Evolutionary conservation across 2,797 vertebrate species (phyloP), one percentile per base, ranked within the genome.

Genomic region (Hypotaenidia philippensis): DNA sequence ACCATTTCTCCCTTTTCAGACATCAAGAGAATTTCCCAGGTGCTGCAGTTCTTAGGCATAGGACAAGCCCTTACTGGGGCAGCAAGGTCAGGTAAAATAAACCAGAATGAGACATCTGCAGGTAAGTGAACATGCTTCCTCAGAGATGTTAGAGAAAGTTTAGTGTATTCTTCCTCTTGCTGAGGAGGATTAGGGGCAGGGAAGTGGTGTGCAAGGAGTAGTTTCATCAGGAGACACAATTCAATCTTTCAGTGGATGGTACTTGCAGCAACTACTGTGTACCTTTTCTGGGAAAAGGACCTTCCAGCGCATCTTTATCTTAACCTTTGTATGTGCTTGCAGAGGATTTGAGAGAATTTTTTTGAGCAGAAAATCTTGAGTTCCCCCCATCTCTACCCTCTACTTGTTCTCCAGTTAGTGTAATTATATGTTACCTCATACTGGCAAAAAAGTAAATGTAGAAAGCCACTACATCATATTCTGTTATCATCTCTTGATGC

Each of bases 311-410:
- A 6, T 29, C 27, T 66, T 70, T 50, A 26, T 90, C 40, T 86
- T 50, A 65, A 68, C 3, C 64, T 78, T 40, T 32, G 1, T 11
- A 23, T 31, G 25, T 83, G 6, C 7, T 57, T 70, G 36, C 6
- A 80, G 64, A 65, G 23, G 4, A 65, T 38, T 52, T 63, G 29
- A 19, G 7, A 3, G 1, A 3, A 29, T n/a, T 25, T n/a, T 53
- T 56, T 59, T 11, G 20, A 76, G 32, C 23, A 20, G 10, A 59
- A 91, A 88, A 72, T 57, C n/a, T 40, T 79, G 38, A 61, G 85
- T 50, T 10, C 3, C 8, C 6, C 6, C 7, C 12, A 36, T 29
- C 11, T 49, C 31, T 57, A 38, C 4, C 2, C 10, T 14, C 3
- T 72, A 6, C 52, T 81, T 72, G 2, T 32, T 82, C 40, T 55